Base-by-base conservation (phyloP, 64 coral and sea anemone genomes). In the Stichodactyla mertensii region DNA sequence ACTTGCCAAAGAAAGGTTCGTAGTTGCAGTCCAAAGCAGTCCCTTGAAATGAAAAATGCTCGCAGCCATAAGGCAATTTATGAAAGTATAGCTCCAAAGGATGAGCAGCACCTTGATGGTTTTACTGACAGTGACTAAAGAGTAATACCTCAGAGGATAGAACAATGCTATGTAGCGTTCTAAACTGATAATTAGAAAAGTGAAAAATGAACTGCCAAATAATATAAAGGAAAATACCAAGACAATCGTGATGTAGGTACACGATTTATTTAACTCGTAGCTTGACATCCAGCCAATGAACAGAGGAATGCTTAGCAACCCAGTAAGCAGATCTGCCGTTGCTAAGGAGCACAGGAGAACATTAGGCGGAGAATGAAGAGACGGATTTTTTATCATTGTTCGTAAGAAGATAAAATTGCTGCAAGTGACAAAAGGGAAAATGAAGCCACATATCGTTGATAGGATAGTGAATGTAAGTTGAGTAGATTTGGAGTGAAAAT, bases 291-390 rank as follows among this genome's bases (percentile, higher is more conserved):
- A 81, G 13, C 78, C 16, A 53, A 81, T 16, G 51, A 18, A 81
- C 2, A 81, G 52, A 10, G 78, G 78, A 53, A 81, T 4, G 15
- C 52, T 53, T 53, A 81, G 51, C 14, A 54, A 81, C 51, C 78
- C 78, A 53, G 52, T 19, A 16, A 81, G 78, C 6, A 52, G 2
- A 20, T 81, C 78, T 3, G 78, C 78, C 51, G 78, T 54, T 54
- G 78, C 78, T 81, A 81, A 28, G 78, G 78, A 81, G 19, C 78
- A 81, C 5, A 81, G 51, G 52, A 81, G 31, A 20, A 81, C 54
- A 81, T 81, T 81, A n/a, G 78, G 78, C 5, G 78, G 78, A 74
- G 69, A 27, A 74, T 74, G 69, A 74, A 74, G 69, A 0, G 69
- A 74, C 7, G 69, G 69, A 13, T 74, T 74, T 74, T 31, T 74